These are phyloP conservation scores for Rattus norvegicus DNA, from an alignment of 2,113 vertebrate species.

Conservation along the genomic window DNA sequence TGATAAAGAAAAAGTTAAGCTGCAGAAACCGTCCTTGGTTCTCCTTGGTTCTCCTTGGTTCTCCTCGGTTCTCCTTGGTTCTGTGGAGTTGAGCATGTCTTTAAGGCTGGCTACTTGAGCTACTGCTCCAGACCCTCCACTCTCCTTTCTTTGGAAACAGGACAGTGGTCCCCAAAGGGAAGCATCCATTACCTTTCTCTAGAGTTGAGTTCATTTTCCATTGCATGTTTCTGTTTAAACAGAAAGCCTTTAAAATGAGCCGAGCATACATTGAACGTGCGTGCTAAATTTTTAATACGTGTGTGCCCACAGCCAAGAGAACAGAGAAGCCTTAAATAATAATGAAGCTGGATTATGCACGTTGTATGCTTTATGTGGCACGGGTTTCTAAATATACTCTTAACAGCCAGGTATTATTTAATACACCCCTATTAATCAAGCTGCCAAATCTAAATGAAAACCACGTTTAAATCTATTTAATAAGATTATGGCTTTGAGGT, in stretches of 20 bases:
- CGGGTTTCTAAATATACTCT: conserved; percentile 66
- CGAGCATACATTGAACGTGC: conserved; percentile 44
- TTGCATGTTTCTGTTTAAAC: conserved; percentile 66
- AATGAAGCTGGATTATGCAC: conserved; percentile 34
- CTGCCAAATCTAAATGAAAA: conserved; percentile 78
- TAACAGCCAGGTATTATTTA: conserved; percentile 78
- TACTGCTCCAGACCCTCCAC: background rate
- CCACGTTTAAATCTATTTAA: conserved; percentile 73
- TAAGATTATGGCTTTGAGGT: conserved; percentile 71
- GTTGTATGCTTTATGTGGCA: conserved; percentile 72
- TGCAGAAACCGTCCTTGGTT: background rate
- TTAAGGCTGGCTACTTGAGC: conserved; percentile 18
- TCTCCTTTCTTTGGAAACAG: conserved; percentile 54
- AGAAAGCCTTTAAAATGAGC: conserved; percentile 69
- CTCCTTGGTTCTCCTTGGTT: background rate
- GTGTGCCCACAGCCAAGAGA: conserved; percentile 63
- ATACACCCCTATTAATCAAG: conserved; percentile 73
- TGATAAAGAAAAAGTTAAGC: background rate
- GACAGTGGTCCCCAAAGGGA: conserved; percentile 62
- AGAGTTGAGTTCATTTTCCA: conserved; percentile 70
- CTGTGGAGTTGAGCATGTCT: conserved; percentile 12
- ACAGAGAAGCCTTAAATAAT: conserved; percentile 70
- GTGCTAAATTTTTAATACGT: conserved; percentile 78
- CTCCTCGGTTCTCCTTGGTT: background rate
- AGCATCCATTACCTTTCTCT: conserved; percentile 68